Percentiles rank a stretch among this genome's conserved stretches.
phyloP scores from a whole-genome alignment of 1,140 invertebrate genomes.

The Brachionus plicatilis region DNA sequence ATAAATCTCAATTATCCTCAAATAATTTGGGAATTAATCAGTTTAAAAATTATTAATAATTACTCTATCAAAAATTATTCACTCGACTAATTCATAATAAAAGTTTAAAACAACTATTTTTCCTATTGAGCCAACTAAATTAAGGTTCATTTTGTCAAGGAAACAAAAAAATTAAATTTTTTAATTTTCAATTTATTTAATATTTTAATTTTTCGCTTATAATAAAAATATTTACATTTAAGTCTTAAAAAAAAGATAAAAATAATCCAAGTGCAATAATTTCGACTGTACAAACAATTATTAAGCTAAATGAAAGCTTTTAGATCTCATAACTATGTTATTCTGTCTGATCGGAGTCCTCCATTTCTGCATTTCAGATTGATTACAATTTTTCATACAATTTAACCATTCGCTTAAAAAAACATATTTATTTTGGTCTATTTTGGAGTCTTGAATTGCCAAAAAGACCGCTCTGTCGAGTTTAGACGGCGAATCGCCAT shows the following conservation, averaged over 20 bases:
- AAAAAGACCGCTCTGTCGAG: conserved; percentile 19
- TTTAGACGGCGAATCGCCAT: not conserved
- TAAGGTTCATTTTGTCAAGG: not conserved
- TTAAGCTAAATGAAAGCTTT: not conserved
- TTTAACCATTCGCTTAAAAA: conserved; percentile 10
- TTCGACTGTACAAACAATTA: not conserved
- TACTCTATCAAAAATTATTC: no score
- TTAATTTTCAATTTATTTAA: not conserved
- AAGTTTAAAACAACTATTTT: no score
- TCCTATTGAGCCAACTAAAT: no score
- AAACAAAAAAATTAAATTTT: not conserved
- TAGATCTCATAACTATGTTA: not conserved
- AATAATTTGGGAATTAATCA: no score
- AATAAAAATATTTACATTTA: not conserved
- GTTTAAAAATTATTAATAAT: no score
- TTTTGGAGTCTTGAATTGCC: conserved; percentile 1
- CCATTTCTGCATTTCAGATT: conserved; percentile 36
- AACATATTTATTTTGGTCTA: not conserved
- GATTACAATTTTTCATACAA: conserved; percentile 4
- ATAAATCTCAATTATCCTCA: no score
- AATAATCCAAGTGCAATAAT: not conserved
- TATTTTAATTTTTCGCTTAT: not conserved
- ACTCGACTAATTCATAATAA: no score
- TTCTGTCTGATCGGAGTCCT: conserved; percentile 25
- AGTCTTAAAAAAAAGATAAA: not conserved